Percentiles rank a stretch among this genome's conserved stretches.
These are phyloP conservation scores for Trinectes maculatus DNA, from an alignment of 2,113 vertebrate genomes.

Conservation along the genomic window DNA sequence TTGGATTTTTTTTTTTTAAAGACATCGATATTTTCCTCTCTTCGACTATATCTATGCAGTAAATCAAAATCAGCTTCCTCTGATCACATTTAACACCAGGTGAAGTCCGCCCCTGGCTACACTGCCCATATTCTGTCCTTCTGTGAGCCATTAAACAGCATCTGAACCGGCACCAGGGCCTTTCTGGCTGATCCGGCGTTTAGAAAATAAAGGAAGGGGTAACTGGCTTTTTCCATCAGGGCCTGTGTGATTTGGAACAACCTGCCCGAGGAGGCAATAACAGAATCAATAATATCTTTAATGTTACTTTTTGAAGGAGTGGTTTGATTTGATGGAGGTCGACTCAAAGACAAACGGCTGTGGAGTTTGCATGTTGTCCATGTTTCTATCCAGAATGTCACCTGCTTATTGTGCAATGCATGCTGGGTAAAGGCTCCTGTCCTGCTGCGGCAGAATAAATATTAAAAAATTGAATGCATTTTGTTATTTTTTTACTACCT, in stretches of 20 bases:
- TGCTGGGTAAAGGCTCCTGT: neutral
- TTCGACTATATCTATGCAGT: neutral
- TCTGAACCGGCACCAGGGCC: constrained; percentile 25
- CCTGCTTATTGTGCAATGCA: neutral
- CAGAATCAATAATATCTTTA: constrained; percentile 43
- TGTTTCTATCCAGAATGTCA: neutral
- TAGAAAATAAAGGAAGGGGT: constrained; percentile 21
- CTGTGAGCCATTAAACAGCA: constrained; percentile 13
- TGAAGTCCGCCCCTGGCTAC: constrained; percentile 1
- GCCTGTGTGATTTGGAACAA: constrained; percentile 29
- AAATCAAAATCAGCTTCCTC: neutral
- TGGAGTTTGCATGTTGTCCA: neutral
- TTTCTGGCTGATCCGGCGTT: constrained; percentile 17
- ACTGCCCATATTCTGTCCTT: constrained; percentile 2
- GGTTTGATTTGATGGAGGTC: constrained; percentile 21
- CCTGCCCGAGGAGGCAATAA: constrained; percentile 16
- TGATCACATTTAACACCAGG: constrained; percentile 5
- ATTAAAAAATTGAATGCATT: constrained; percentile 8
- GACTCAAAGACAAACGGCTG: constrained; percentile 3
- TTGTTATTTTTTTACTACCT: no score
- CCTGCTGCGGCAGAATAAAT: neutral
- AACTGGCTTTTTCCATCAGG: constrained; percentile 28
- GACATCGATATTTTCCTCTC: neutral
- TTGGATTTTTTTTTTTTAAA: neutral
- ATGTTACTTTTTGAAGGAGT: constrained; percentile 1